Percentiles rank a stretch among this genome's conserved stretches.
phyloP scores from a whole-genome alignment of 2,888 invertebrate species.

The Enoplolaimus lenunculus region DNA sequence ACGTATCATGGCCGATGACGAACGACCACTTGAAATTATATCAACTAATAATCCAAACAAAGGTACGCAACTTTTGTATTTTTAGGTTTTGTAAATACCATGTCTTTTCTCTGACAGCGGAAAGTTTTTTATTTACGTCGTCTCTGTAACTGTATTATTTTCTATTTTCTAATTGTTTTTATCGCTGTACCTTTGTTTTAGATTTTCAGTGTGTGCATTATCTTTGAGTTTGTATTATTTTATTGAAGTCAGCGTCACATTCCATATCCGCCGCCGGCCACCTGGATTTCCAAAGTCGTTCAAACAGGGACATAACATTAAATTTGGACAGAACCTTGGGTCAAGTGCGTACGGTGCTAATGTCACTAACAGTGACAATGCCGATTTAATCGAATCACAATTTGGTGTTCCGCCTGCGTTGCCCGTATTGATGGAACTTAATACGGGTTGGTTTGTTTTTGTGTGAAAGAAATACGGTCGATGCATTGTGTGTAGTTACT shows the following conservation, averaged over 20 bases:
- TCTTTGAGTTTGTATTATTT: too few species aligned
- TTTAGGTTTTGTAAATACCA: too few species aligned
- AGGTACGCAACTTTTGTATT: too few species aligned
- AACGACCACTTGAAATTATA: background rate
- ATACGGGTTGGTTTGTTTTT: background rate
- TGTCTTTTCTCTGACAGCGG: too few species aligned
- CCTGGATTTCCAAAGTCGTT: background rate
- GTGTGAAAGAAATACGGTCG: too few species aligned
- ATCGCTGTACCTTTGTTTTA: too few species aligned
- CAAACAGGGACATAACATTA: background rate
- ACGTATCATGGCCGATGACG: background rate
- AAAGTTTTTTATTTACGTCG: too few species aligned
- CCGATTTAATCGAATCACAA: background rate
- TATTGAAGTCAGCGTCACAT: background rate
- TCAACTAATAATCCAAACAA: background rate
- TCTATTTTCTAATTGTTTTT: too few species aligned
- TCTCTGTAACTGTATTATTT: too few species aligned
- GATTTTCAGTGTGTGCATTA: too few species aligned
- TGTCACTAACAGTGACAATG: background rate
- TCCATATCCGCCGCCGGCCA: background rate
- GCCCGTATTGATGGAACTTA: background rate
- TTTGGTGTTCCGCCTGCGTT: background rate
- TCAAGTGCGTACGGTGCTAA: background rate
- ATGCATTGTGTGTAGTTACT: too few species aligned
- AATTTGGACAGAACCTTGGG: background rate